phyloP scores from a whole-genome alignment of 2,888 invertebrate species.

The Drosophila anomelani region DNA sequence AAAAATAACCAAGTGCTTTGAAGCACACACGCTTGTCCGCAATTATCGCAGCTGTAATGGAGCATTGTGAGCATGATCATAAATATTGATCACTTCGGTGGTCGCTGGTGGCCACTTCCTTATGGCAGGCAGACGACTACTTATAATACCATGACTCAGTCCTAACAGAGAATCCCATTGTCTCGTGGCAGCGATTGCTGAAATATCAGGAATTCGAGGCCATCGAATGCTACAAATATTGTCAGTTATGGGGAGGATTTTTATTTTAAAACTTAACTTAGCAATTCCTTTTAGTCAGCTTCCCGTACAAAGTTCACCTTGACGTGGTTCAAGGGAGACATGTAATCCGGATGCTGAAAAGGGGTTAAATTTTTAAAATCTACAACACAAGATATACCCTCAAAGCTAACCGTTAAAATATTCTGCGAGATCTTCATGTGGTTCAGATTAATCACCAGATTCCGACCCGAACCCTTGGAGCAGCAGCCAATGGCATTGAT shows the following conservation, averaged over 20 bases:
- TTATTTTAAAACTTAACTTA: neutral
- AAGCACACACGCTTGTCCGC: constrained; percentile 43
- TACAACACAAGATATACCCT: neutral
- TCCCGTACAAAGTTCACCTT: constrained; percentile 51
- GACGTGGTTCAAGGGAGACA: constrained; percentile 49
- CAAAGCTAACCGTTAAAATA: constrained; percentile 46
- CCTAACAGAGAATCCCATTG: constrained; percentile 37
- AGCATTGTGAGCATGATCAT: constrained; percentile 62
- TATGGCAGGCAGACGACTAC: constrained; percentile 39
- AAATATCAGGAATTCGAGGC: constrained; percentile 19
- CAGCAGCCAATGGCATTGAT: constrained; percentile 56
- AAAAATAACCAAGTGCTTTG: constrained; percentile 45
- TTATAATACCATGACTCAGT: constrained; percentile 31
- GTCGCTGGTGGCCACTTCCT: constrained; percentile 57
- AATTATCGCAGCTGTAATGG: constrained; percentile 65
- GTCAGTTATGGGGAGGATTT: constrained; percentile 6
- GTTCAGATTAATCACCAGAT: constrained; percentile 49
- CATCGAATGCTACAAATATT: constrained; percentile 9
- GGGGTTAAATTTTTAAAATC: neutral
- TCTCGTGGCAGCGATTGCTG: constrained; percentile 7
- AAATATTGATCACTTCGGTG: constrained; percentile 49
- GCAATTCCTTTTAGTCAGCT: too few species aligned
- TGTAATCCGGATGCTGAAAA: constrained; percentile 58
- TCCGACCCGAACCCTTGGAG: constrained; percentile 28
- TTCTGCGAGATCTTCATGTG: constrained; percentile 43